Evolutionary conservation across 2,797 vertebrate species (phyloP).

Genomic region (Eulemur rubriventer): DNA sequence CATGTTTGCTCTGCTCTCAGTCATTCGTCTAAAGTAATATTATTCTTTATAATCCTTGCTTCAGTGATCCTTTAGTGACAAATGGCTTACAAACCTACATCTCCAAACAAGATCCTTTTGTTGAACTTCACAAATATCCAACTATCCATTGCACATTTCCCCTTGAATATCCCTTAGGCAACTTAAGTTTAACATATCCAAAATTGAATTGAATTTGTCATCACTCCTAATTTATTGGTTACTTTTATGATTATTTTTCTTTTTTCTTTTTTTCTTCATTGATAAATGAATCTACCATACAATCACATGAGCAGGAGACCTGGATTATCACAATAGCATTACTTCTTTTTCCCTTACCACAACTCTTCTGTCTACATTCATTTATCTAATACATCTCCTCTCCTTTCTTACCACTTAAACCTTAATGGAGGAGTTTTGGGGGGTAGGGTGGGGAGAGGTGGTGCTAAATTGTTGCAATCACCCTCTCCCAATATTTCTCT

Average conservation of each 20-base stretch:
- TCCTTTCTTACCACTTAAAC: background rate
- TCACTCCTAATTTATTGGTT: background rate
- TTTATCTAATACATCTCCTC: too few relatives aligned
- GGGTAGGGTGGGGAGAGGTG: too few relatives aligned
- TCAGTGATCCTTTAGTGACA: background rate
- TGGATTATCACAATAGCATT: background rate
- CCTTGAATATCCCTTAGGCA: background rate
- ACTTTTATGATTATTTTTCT: background rate
- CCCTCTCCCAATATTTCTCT: background rate
- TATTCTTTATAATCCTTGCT: background rate
- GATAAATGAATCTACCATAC: background rate
- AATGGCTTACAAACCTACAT: background rate
- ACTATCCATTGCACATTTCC: background rate
- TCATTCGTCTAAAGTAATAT: background rate
- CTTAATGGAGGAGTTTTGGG: background rate
- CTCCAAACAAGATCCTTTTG: background rate
- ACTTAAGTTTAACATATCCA: background rate
- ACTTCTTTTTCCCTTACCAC: background rate
- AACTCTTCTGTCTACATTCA: background rate
- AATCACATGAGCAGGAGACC: background rate
- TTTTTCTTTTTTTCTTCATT: background rate
- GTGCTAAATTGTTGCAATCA: background rate
- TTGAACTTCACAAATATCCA: background rate
- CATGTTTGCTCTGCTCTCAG: background rate
- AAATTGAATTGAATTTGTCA: background rate